Evolutionary conservation across 2,113 vertebrate species (phyloP).

Genomic region (Seriola quinqueradiata): DNA sequence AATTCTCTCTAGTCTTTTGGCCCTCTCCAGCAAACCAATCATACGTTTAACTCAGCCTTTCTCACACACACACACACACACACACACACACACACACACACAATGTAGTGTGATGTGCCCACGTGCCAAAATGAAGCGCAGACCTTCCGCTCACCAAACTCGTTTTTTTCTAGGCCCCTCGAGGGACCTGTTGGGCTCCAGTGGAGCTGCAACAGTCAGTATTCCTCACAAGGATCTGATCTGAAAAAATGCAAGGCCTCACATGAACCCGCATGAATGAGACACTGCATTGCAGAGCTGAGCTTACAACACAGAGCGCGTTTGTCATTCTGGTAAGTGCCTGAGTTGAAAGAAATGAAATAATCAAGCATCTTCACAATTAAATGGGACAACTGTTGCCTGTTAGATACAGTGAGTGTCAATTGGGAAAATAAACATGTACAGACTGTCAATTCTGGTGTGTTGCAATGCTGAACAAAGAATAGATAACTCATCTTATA

Average conservation of each 20-base stretch:
- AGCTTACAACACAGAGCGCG: neutral
- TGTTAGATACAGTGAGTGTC: neutral
- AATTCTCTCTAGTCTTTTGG: conserved; percentile 58
- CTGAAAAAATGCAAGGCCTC: conserved; percentile 17
- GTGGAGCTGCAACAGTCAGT: conserved; percentile 59
- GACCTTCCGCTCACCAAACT: conserved; percentile 43
- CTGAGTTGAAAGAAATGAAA: conserved; percentile 15
- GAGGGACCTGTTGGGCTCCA: conserved; percentile 39
- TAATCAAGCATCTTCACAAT: conserved; percentile 11
- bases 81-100: conserved; percentile 33
- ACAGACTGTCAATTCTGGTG: neutral
- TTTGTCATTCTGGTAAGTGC: conserved; percentile 40
- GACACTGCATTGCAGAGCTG: conserved; percentile 42
- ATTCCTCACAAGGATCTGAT: conserved; percentile 40
- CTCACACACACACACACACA: conserved; percentile 32
- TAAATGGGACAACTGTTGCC: neutral
- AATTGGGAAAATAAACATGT: neutral
- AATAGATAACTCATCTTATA: neutral
- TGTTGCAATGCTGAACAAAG: neutral
- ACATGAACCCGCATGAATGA: conserved; percentile 48
- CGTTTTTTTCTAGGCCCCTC: conserved; percentile 5
- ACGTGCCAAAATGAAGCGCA: conserved; percentile 38
- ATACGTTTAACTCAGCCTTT: conserved; percentile 50
- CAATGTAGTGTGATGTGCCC: conserved; percentile 41
- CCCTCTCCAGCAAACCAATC: conserved; percentile 41